Percentiles rank a stretch among this genome's conserved stretches.
These are phyloP conservation scores for Liodrosophila aerea DNA, from an alignment of 2,888 invertebrate genomes.

Conservation along the genomic window DNA sequence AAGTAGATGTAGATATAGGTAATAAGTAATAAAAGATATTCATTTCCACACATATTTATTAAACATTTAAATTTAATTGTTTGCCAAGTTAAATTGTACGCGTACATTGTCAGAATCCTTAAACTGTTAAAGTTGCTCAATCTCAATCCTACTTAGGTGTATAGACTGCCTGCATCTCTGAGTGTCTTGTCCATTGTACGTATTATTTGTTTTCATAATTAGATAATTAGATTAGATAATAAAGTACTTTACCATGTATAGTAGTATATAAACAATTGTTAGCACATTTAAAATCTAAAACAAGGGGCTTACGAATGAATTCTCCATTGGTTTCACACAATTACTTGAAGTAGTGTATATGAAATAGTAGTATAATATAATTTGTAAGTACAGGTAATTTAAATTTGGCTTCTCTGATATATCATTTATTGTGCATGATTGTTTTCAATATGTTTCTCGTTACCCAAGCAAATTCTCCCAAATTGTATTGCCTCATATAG, in stretches of 20 bases:
- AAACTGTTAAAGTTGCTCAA: conserved; percentile 50
- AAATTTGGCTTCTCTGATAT: conserved; percentile 53
- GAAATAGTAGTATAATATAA: conserved; percentile 58
- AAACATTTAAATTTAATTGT: conserved; percentile 75
- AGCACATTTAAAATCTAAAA: conserved; percentile 74
- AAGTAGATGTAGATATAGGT: not conserved
- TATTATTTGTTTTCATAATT: conserved; percentile 34
- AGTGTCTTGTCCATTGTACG: conserved; percentile 54
- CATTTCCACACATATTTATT: conserved; percentile 75
- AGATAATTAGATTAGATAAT: conserved; percentile 71
- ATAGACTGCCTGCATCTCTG: conserved; percentile 47
- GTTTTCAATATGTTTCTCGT: conserved; percentile 51
- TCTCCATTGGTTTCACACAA: conserved; percentile 52
- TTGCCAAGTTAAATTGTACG: conserved; percentile 53
- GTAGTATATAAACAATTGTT: conserved; percentile 55
- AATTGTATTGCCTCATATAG: conserved; percentile 43
- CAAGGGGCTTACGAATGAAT: conserved; percentile 35
- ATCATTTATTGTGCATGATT: conserved; percentile 74
- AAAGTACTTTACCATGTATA: conserved; percentile 53
- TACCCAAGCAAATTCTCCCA: conserved; percentile 41
- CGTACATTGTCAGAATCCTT: conserved; percentile 61
- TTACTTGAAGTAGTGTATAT: conserved; percentile 70
- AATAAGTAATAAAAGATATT: conserved; percentile 19
- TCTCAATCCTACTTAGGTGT: conserved; percentile 55
- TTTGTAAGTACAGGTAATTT: conserved; percentile 18